These are phyloP conservation scores for Hippolais icterina DNA, from an alignment of 2,113 vertebrate genomes.

Conservation along the genomic window DNA sequence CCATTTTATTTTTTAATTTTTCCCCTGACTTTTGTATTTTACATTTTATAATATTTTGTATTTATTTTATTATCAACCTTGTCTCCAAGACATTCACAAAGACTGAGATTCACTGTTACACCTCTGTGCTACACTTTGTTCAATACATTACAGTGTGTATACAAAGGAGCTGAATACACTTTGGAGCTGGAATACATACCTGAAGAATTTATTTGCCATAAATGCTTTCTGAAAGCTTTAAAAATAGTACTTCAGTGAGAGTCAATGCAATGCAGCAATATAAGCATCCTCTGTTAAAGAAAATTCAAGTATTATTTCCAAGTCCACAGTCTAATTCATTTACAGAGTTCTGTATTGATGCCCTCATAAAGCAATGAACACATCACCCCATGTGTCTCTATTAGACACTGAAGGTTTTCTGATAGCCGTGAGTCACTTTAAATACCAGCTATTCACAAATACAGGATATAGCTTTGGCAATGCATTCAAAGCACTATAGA, in stretches of 20 bases:
- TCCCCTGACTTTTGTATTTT: too few relatives aligned
- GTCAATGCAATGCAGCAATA: background rate
- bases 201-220: background rate
- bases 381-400: fast-evolving
- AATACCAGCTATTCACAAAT: background rate
- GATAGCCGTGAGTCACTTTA: background rate
- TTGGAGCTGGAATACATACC: background rate
- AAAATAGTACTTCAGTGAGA: background rate
- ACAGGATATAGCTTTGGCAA: background rate
- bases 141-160: background rate
- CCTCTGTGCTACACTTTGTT: background rate
- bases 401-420: background rate
- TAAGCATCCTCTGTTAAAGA: background rate
- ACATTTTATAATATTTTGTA: background rate
- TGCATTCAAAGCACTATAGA: fast-evolving
- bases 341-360: background rate
- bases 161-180: background rate
- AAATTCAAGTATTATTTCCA: background rate
- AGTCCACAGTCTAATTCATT: background rate
- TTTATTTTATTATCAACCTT: background rate
- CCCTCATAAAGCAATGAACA: background rate
- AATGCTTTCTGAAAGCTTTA: background rate
- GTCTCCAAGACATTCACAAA: background rate
- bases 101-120: background rate
- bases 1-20: background rate